Percentiles rank a stretch among this genome's conserved stretches.
Conservation (phyloP, 1,140 invertebrate genomes). For the Aphelinus atriplicis region DNA sequence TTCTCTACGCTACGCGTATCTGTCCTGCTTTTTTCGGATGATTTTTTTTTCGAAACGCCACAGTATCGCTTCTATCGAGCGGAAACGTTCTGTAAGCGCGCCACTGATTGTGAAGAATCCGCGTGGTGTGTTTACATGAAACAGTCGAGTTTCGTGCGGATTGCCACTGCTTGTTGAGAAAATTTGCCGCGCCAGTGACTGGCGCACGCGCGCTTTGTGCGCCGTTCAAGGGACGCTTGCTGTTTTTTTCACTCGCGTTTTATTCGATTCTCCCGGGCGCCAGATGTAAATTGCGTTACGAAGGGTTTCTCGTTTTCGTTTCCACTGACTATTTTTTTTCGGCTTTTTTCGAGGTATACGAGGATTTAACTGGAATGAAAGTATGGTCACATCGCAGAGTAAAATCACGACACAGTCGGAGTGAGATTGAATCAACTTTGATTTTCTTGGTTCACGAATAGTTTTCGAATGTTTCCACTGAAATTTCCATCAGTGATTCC, state of each 20-base stretch:
- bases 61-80: not conserved
- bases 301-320: not conserved
- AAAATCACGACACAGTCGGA: no score
- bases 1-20: not conserved
- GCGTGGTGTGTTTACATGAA: not conserved
- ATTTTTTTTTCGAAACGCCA: no score
- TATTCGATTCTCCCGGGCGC: slow-evolving; percentile 11
- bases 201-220: no score
- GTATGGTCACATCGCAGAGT: no score
- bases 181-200: slow-evolving; percentile 8
- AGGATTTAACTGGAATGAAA: no score
- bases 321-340: not conserved
- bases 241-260: slow-evolving; percentile 22
- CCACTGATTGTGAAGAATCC: not conserved
- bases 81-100: slow-evolving; percentile 5
- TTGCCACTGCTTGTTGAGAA: not conserved
- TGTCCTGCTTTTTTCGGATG: no score
- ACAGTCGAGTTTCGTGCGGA: not conserved
- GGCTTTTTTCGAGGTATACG: not conserved
- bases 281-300: slow-evolving; percentile 22
- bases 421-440: no score
- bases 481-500: no score
- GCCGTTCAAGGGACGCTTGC: slow-evolving; percentile 4
- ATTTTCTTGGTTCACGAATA: no score
- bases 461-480: no score